A percentile compares a stretch with the other conserved stretches of the same genome.
These are phyloP conservation scores for Pseudorhiza aurosa DNA, from an alignment of 30 jellyfish, hydroid and myxozoan genomes.

Conservation along the genomic window DNA sequence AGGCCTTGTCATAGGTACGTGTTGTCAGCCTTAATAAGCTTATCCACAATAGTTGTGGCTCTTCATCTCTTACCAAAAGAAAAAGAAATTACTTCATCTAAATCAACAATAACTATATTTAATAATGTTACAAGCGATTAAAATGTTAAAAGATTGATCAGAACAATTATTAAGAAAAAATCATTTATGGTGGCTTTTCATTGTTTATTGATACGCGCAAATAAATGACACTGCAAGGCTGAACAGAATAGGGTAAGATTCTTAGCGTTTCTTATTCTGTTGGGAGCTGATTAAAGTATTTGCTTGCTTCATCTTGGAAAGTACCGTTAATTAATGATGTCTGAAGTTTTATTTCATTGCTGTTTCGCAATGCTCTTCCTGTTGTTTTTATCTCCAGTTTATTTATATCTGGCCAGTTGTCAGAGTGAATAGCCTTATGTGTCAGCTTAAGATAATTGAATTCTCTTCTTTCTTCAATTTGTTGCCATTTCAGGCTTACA, in stretches of 20 bases:
- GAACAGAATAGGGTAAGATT: too few species aligned
- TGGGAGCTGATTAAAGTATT: conserved; percentile 34
- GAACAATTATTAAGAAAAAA: too few species aligned
- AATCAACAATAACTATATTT: too few species aligned
- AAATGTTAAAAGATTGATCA: too few species aligned
- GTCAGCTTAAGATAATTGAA: conserved; percentile 31
- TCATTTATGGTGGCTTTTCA: too few species aligned
- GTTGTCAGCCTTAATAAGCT: too few species aligned
- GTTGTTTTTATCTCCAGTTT: conserved; percentile 48
- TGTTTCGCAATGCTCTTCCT: conserved; percentile 29
- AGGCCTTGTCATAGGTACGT: conserved; percentile 87
- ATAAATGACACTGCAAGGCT: too few species aligned
- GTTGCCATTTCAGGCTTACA: conserved; percentile 38
- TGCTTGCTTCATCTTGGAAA: conserved; percentile 42
- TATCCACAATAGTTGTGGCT: too few species aligned
- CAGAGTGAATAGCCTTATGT: conserved; percentile 29
- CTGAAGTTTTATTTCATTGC: conserved; percentile 37
- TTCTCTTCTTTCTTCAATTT: conserved; percentile 51
- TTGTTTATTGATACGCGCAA: too few species aligned
- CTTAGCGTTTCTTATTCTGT: conserved; percentile 21
- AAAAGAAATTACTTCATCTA: too few species aligned
- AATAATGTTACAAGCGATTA: too few species aligned
- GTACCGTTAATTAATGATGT: conserved; percentile 28
- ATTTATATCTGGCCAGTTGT: conserved; percentile 54
- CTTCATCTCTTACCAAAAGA: too few species aligned